phyloP scores from a whole-genome alignment of 2,888 invertebrate species.

The Pollenia labialis region DNA sequence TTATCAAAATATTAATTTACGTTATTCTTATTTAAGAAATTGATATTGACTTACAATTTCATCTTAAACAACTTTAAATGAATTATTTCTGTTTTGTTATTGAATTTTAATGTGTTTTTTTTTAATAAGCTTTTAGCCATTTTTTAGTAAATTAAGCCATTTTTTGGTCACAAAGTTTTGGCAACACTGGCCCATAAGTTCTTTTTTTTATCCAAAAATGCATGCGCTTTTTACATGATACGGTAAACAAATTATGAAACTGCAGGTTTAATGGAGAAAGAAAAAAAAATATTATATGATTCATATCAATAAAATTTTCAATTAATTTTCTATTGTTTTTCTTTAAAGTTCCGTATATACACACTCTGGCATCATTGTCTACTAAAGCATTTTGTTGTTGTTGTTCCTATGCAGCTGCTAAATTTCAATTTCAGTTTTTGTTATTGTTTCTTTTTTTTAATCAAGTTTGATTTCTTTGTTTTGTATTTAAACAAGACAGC shows the following conservation, averaged over 20 bases:
- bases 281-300: slow-evolving; percentile 18
- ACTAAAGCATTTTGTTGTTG: not conserved
- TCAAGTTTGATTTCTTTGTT: slow-evolving; percentile 62
- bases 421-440: slow-evolving; percentile 18
- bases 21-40: too few species aligned
- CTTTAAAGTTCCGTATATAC: not conserved
- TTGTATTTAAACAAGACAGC: slow-evolving; percentile 30
- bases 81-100: too few species aligned
- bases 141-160: too few species aligned
- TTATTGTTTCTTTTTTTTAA: slow-evolving; percentile 44
- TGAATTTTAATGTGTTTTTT: too few species aligned
- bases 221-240: not conserved
- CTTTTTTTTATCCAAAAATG: not conserved
- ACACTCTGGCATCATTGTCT: not conserved
- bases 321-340: slow-evolving; percentile 46
- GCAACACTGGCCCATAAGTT: too few species aligned
- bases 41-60: too few species aligned
- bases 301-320: slow-evolving; percentile 44
- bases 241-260: not conserved
- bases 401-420: slow-evolving; percentile 48
- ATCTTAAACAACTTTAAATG: too few species aligned
- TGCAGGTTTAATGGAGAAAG: slow-evolving; percentile 4
- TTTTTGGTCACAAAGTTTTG: too few species aligned
- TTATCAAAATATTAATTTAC: too few species aligned
- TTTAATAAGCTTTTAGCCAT: too few species aligned